Evolutionary conservation across 1,140 invertebrate genomes (phyloP).

Genomic region (Dendroctonus ponderosae): DNA sequence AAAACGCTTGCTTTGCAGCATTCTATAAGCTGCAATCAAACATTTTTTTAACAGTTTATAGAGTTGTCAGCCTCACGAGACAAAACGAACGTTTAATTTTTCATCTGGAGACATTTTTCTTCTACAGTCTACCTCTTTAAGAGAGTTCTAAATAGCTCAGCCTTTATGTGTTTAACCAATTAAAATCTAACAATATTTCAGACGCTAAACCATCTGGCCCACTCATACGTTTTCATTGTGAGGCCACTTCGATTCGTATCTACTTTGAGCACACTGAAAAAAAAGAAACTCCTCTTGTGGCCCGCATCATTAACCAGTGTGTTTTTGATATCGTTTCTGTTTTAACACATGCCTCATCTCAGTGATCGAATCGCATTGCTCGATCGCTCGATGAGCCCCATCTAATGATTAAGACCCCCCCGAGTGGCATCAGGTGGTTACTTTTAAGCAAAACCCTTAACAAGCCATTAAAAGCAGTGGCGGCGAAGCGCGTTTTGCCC

Average conservation of each 20-base stretch:
- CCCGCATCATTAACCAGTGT: constrained; percentile 19
- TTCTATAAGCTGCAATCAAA: too few species aligned
- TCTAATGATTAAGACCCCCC: constrained; percentile 17
- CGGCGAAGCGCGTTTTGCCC: not conserved
- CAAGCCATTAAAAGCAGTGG: not conserved
- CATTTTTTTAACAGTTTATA: too few species aligned
- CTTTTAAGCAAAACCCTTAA: constrained; percentile 6
- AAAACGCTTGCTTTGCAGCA: too few species aligned
- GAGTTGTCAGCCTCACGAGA: too few species aligned
- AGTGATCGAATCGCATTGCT: constrained; percentile 19
- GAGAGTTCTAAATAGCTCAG: too few species aligned
- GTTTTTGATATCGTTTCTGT: constrained; percentile 17
- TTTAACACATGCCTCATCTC: constrained; percentile 22
- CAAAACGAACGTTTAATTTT: too few species aligned
- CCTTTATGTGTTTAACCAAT: too few species aligned
- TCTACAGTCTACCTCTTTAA: too few species aligned
- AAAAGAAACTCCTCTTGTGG: constrained; percentile 11
- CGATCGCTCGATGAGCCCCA: constrained; percentile 5
- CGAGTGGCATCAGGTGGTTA: constrained; percentile 13
- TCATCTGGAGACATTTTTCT: too few species aligned
- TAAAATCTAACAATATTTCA: too few species aligned
- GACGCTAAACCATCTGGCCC: constrained; percentile 19
- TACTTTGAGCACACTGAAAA: not conserved
- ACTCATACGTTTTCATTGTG: constrained; percentile 11
- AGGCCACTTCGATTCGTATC: constrained; percentile 2